These are phyloP conservation scores for Cenopis cana DNA, from an alignment of 2,888 invertebrate species.

Conservation along the genomic window DNA sequence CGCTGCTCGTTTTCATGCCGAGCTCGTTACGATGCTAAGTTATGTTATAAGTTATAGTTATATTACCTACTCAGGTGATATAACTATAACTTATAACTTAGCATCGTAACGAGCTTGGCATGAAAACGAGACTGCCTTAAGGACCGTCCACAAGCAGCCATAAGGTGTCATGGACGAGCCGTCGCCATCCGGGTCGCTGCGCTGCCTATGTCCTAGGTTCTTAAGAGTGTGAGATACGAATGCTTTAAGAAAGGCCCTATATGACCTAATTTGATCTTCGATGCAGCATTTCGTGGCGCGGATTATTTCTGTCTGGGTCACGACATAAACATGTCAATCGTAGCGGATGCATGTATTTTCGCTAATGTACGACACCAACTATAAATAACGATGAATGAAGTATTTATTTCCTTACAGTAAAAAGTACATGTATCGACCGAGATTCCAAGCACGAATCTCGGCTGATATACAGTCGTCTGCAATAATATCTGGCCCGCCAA, in stretches of 20 bases:
- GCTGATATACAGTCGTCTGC: neutral
- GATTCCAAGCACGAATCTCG: neutral
- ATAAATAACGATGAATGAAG: slow-evolving; percentile 4
- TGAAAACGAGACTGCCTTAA: no score
- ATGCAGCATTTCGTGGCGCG: neutral
- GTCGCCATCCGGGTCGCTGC: no score
- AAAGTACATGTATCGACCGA: neutral
- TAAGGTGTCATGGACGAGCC: no score
- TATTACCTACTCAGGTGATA: no score
- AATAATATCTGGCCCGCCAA: neutral
- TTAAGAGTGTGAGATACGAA: neutral
- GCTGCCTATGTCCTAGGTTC: no score
- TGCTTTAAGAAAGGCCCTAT: neutral
- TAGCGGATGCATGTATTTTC: slow-evolving; percentile 4
- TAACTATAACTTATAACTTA: no score
- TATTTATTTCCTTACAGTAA: neutral
- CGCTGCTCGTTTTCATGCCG: no score
- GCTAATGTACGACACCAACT: neutral
- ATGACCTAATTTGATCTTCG: neutral
- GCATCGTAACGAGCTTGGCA: no score
- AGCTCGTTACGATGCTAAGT: no score
- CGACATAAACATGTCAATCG: slow-evolving; percentile 1
- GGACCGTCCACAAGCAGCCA: no score
- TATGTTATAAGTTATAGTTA: no score
- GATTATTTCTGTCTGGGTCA: slow-evolving; percentile 2